Evolutionary conservation across 1,140 invertebrate species (phyloP), one percentile per base, ranked within the genome.

Genomic region (Trichomalopsis sarcophagae): DNA sequence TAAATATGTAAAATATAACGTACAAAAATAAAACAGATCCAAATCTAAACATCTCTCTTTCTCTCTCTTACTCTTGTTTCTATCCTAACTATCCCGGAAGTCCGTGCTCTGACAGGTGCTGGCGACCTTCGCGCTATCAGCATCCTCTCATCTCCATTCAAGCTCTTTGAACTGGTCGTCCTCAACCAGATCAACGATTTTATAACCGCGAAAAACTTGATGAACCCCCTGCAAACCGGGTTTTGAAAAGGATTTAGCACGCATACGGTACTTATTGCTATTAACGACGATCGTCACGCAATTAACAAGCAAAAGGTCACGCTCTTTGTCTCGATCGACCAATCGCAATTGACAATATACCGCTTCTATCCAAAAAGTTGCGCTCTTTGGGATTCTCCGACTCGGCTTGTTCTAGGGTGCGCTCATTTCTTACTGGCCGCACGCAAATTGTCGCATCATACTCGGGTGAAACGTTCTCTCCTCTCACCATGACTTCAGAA

Each of bases 311-410:
- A 87, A 10, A 11, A 85, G 23, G 81, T 88, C 36, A 89, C 87
- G 13, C 87, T 91, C 9, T 17, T 92, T 17, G 88, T 91, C 0
- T 82, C 91, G 17, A 83, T 92, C 11, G 90, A 92, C 81, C 90
- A 89, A 66, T 87, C 87, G 0, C 87, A 90, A 69, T 92, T 77
- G 87, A 89, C 68, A 81, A 88, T 81, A 80, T 87, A 44, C 69
- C 74, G 5, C 55, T 87, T 2, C 23, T 88, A 7, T 14, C 86
- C 2, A 2, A 17, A 0, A 84, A 84, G 55, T 55, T 88, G 2
- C 1, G 33, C 2, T 3, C 27, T 5, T 14, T 85, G 0, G 83
- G 69, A 47, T 83, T 80, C 23, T 83, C 84, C 0, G 30, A 68
- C 2, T 17, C 33, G 1, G 76, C 40, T 0, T 21, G 71, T 69